Evolutionary conservation across 1,140 invertebrate species (phyloP), one percentile per base, ranked within the genome.

Genomic region (Coboldia fuscipes): DNA sequence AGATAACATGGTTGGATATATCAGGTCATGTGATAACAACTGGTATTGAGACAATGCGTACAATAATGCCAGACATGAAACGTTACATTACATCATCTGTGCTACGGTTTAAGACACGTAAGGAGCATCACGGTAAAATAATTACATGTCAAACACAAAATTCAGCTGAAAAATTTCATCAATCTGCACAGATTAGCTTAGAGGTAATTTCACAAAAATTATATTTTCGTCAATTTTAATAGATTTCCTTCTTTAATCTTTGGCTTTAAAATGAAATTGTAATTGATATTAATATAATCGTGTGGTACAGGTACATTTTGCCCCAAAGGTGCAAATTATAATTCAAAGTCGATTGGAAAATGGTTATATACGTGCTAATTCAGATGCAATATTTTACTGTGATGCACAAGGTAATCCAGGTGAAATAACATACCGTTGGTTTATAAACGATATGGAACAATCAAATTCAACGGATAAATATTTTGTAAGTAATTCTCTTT

Each of bases 1-100:
- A 81, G 75, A 75, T 81, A 46, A 75, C 74, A 37, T 81, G 77
- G 77, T 68, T 79, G 44, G 76, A 80, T 57, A 74, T 75, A 14
- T 52, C 65, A 22, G 66, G 68, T 26, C 69, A 70, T 37, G 68
- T 73, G 29, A 57, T 78, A 41, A 70, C 64, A 35, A 58, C 63
- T 33, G 66, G 66, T 33, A 64, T 72, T 38, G 66, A 74, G 43
- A 65, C 67, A 38, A 60, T 62, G 36, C 60, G 60, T 14, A 64
- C 72, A 38, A 51, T 64, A 35, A 56, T 70, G 46, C 62, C 66
- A 29, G 74, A 75, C 47, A 65, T 63, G 6, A 71, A 72, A 36
- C 60, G 74, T 34, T 68, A 63, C 42, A 76, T 70, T 30, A 72
- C 77, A 10, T 70, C 62, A 47, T 77, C 74, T 30, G 62, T 72